These are phyloP conservation scores for Perizoma flavofasciatum DNA, from an alignment of 2,888 invertebrate genomes.

Conservation along the genomic window DNA sequence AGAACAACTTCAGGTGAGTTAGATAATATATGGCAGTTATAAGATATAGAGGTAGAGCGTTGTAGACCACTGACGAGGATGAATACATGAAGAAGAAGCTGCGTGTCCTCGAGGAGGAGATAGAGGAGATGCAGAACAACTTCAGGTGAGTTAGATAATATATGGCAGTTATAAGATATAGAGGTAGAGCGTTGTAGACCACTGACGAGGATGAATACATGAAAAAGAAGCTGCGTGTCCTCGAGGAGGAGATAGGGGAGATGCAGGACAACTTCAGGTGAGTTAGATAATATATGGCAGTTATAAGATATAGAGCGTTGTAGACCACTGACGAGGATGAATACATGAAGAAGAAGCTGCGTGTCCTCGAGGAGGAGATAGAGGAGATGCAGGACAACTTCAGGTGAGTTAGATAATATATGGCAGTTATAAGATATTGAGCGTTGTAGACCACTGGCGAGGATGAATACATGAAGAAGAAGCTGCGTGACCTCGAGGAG, in stretches of 20 bases:
- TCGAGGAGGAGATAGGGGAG: no score
- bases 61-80: no score
- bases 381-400: constrained; percentile 99
- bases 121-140: constrained; percentile 99
- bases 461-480: constrained; percentile 96
- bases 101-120: constrained; percentile 92
- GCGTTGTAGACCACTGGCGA: constrained; percentile 80
- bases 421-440: constrained; percentile 63
- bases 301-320: no score
- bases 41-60: no score
- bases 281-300: no score
- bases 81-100: no score
- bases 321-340: constrained; percentile 99
- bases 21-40: constrained; percentile 63
- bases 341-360: constrained; percentile 95
- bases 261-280: constrained; percentile 97
- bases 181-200: no score
- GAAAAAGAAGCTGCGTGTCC: no score
- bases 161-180: no score
- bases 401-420: constrained; percentile 83
- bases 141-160: constrained; percentile 88
- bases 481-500: constrained; percentile 95
- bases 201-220: no score
- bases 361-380: constrained; percentile 97
- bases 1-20: constrained; percentile 93